Conservation (phyloP, 1,140 invertebrate species). For the Diorhabda carinulata region DNA sequence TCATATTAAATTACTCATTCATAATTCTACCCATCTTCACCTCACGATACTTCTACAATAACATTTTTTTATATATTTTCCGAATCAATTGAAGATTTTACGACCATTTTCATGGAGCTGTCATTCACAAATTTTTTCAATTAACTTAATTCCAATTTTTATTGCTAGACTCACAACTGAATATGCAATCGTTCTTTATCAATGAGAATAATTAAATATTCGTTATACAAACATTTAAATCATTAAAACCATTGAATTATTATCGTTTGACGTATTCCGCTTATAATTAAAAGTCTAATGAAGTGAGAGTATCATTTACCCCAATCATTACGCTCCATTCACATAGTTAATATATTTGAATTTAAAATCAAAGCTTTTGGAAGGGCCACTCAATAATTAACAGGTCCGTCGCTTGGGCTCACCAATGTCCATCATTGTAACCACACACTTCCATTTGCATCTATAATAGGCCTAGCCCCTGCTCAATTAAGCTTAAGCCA, state of each 20-base stretch:
- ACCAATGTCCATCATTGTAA: conserved; percentile 40
- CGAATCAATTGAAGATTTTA: no score
- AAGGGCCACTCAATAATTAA: conserved; percentile 3
- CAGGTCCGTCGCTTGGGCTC: conserved; percentile 8
- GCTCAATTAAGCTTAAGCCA: conserved; percentile 42
- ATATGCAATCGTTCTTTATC: no score
- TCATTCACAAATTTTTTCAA: no score
- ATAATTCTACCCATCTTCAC: no score
- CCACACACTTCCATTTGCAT: conserved; percentile 44
- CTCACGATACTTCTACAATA: no score
- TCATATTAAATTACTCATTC: no score
- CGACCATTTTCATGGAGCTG: no score
- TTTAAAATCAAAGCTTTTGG: conserved; percentile 19
- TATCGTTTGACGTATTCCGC: background rate
- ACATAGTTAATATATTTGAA: conserved; percentile 22
- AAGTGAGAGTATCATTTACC: background rate
- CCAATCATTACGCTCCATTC: background rate
- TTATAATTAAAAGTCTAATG: background rate
- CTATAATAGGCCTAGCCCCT: conserved; percentile 40
- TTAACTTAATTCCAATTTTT: no score
- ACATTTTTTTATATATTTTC: no score
- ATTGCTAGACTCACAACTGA: no score
- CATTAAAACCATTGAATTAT: background rate
- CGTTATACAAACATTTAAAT: no score
- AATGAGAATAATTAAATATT: no score